phyloP scores from a whole-genome alignment of 2,113 vertebrate species.

The Nettapus auritus region DNA sequence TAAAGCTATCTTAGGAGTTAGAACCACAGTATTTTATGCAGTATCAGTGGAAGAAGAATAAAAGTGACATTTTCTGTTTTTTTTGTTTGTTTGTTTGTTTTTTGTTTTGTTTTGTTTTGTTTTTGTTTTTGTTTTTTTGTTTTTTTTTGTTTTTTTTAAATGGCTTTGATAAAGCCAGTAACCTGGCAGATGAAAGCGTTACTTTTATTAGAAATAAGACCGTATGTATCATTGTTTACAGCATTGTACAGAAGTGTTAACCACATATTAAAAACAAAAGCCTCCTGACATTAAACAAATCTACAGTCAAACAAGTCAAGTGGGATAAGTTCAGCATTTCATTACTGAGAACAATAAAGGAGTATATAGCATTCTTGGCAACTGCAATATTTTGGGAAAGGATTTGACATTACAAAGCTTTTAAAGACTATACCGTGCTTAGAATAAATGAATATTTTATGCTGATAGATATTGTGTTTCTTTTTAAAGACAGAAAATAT shows the following conservation, averaged over 20 bases:
- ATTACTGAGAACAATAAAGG: background rate
- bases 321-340: background rate
- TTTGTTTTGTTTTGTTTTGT: no score
- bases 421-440: background rate
- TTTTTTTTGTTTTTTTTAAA: background rate
- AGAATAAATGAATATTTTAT: background rate
- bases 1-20: background rate
- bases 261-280: background rate
- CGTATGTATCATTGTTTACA: background rate
- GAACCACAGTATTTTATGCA: background rate
- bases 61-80: background rate
- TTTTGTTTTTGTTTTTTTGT: background rate
- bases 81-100: no score
- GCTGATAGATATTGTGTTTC: background rate
- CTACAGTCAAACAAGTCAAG: rapidly evolving
- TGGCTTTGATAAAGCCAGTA: background rate
- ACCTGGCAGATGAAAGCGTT: background rate
- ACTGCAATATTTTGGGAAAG: background rate
- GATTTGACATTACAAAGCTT: background rate
- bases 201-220: background rate
- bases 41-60: background rate
- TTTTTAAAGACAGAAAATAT: constrained; percentile 7
- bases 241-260: background rate
- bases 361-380: background rate
- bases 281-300: background rate